A percentile compares a stretch with the other conserved stretches of the same genome.
phyloP scores from a whole-genome alignment of 2,797 vertebrate genomes.

The Apogon talboti region DNA sequence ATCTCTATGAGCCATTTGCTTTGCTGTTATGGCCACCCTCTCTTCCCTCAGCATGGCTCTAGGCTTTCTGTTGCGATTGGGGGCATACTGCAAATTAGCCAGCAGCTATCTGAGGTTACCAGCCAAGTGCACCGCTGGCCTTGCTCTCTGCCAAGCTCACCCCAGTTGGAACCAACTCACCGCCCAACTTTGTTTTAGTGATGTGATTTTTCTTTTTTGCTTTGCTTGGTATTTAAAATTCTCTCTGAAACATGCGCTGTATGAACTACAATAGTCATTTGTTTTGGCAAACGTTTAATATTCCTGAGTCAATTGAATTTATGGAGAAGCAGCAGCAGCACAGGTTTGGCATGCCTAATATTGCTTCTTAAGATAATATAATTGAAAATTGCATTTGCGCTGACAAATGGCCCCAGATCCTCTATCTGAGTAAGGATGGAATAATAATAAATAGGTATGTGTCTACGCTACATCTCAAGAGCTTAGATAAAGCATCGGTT shows the following conservation, averaged over 20 bases:
- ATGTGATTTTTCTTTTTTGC: neutral
- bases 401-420: slow-evolving; percentile 59
- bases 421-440: slow-evolving; percentile 44
- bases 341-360: slow-evolving; percentile 50
- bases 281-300: slow-evolving; percentile 59
- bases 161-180: slow-evolving; percentile 36
- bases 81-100: slow-evolving; percentile 80
- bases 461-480: slow-evolving; percentile 18
- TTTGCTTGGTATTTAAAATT: slow-evolving; percentile 26
- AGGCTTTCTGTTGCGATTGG: slow-evolving; percentile 71
- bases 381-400: slow-evolving; percentile 59
- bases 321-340: slow-evolving; percentile 34
- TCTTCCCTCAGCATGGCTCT: slow-evolving; percentile 68
- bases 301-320: slow-evolving; percentile 55
- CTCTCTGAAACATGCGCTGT: slow-evolving; percentile 16
- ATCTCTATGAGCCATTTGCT: slow-evolving; percentile 83
- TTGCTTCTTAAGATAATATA: slow-evolving; percentile 42
- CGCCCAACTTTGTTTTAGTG: slow-evolving; percentile 46
- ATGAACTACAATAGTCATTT: slow-evolving; percentile 37
- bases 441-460: slow-evolving; percentile 59
- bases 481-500: slow-evolving; percentile 28
- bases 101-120: slow-evolving; percentile 79
- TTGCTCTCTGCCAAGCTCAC: slow-evolving; percentile 58
- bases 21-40: slow-evolving; percentile 68
- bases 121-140: slow-evolving; percentile 69